These are phyloP conservation scores for Dissostichus mawsoni DNA, from an alignment of 2,113 vertebrate genomes.

Conservation along the genomic window DNA sequence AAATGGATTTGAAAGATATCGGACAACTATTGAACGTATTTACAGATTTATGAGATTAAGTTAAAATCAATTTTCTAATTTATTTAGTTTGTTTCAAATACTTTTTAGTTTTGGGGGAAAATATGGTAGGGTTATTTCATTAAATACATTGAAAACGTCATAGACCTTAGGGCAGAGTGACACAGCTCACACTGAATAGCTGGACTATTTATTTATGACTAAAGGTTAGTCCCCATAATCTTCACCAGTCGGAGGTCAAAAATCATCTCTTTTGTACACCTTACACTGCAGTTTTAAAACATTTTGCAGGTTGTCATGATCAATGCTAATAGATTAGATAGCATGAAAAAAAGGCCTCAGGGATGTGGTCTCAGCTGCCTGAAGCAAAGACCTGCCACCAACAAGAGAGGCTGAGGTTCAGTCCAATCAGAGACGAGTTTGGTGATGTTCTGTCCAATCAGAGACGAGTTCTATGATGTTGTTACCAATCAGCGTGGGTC, in stretches of 20 bases:
- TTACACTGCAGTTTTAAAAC: neutral
- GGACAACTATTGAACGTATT: too few relatives aligned
- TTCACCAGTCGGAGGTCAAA: neutral
- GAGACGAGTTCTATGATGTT: neutral
- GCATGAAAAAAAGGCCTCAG: neutral
- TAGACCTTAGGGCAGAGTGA: too few relatives aligned
- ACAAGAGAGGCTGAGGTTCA: slow-evolving; percentile 36
- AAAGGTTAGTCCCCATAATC: neutral
- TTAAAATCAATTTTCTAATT: too few relatives aligned
- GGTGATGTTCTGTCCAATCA: slow-evolving; percentile 65
- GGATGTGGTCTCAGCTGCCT: slow-evolving; percentile 23
- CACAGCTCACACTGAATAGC: too few relatives aligned
- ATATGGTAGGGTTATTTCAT: too few relatives aligned
- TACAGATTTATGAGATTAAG: too few relatives aligned
- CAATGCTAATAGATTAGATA: neutral
- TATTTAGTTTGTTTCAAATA: too few relatives aligned
- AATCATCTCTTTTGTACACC: neutral
- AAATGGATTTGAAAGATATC: too few relatives aligned
- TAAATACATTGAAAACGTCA: too few relatives aligned
- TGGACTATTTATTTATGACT: too few relatives aligned
- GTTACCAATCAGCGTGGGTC: slow-evolving; percentile 73
- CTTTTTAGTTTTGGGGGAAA: too few relatives aligned
- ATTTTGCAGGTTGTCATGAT: slow-evolving; percentile 6
- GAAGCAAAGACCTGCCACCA: slow-evolving; percentile 66
- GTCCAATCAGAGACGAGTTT: slow-evolving; percentile 65